Base-by-base conservation (phyloP, 2,113 vertebrate genomes). In the Sarotherodon lohbergeri region DNA sequence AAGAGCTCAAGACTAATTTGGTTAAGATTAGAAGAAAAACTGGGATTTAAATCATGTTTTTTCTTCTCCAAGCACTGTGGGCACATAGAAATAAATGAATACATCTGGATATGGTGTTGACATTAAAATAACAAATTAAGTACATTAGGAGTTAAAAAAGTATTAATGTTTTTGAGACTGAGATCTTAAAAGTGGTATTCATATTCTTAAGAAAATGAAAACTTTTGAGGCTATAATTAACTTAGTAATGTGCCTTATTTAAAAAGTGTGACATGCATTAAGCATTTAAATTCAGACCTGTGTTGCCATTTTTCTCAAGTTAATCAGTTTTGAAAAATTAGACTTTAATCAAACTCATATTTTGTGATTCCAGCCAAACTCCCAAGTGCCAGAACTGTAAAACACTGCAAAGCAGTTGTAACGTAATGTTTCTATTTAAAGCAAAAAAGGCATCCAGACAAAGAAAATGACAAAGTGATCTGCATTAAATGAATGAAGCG, bases 1-100 rank as follows among this genome's bases (percentile, higher is more conserved):
- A 0, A 10, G 29, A 32, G 16, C 57, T 34, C 29, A 63, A 36
- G 59, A 63, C 32, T 36, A 0, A 7, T 63, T 63, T n/a, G 32
- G 17, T 63, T n/a, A 63, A 36, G 17, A n/a, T 36, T 63, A 63
- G 59, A 63, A 0, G 59, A 63, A 63, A 63, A 61, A 34, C 14
- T 32, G 29, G 29, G 14, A 17, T 59, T 5, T 59, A 17, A 59
- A 34, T 61, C 57, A 39, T 13, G 10, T 39, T 13, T 68, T n/a
- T 39, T 13, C 11, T 13, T 66, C 17, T 39, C 0, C 10, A 39
- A 66, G 34, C 2, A 13, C 17, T 5, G 19, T 68, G 39, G 11
- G 3, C 10, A 68, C 10, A 8, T 7, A 39, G 34, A 36, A 4
- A 36, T 5, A 68, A 68, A 68, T 7, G 0, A 68, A 68, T 39